Percentiles rank a stretch among this genome's conserved stretches.
Conservation (phyloP, 2,113 vertebrate genomes). For the Solenodon paradoxus region DNA sequence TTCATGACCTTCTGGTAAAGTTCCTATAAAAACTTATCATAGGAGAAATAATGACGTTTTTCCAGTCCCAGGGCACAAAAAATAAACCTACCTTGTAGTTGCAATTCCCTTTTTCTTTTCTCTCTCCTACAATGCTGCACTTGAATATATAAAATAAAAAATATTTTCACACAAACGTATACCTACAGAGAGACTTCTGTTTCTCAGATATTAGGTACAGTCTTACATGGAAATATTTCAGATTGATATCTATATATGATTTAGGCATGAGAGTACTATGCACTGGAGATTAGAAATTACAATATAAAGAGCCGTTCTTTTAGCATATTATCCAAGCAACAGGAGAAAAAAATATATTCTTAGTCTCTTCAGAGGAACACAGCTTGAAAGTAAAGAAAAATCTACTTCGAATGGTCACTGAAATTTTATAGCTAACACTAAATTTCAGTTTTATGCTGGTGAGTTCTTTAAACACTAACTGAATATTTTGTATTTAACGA, state of each 20-base stretch:
- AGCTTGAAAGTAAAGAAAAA: background rate
- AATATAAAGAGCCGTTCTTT: background rate
- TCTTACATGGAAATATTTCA: background rate
- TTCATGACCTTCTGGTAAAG: background rate
- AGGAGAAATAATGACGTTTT: too few species aligned
- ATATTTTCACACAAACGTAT: background rate
- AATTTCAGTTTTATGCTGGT: background rate
- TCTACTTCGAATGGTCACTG: background rate
- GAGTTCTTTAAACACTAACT: background rate
- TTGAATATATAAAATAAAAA: background rate
- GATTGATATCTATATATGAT: background rate
- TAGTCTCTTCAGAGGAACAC: background rate
- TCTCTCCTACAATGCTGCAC: background rate
- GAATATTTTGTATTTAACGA: background rate
- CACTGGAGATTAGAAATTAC: background rate
- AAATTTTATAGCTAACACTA: background rate
- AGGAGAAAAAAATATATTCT: background rate
- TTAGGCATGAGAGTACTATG: background rate
- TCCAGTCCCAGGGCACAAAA: background rate
- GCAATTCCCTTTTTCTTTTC: background rate
- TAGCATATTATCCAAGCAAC: background rate
- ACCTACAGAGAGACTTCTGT: background rate
- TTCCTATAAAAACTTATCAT: background rate
- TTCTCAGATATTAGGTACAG: background rate
- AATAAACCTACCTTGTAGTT: background rate